Conservation (phyloP, 2,888 invertebrate species). For the Kuschelorhynchus macadamiae region DNA sequence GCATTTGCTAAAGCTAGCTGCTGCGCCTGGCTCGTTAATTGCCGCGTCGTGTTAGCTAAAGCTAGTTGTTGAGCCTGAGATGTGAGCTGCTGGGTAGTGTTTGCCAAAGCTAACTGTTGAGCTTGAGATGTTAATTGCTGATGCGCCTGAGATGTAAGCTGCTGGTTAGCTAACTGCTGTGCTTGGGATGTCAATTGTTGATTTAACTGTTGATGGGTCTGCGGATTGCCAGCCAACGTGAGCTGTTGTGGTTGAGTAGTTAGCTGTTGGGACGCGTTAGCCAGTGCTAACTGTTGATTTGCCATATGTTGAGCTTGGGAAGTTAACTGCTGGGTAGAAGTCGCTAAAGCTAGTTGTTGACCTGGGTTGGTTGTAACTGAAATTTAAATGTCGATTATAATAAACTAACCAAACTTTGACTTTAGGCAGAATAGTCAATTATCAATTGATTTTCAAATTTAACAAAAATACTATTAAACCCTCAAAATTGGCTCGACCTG, state of each 20-base stretch:
- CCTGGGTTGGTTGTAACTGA: constrained; percentile 67
- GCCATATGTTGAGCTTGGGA: constrained; percentile 64
- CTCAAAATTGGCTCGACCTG: too few relatives aligned
- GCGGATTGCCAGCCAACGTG: constrained; percentile 51
- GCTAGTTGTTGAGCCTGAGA: constrained; percentile 62
- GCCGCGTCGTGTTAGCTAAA: constrained; percentile 61
- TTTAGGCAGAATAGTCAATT: too few relatives aligned
- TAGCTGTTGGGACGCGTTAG: constrained; percentile 55
- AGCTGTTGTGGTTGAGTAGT: constrained; percentile 57
- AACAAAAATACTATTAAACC: too few relatives aligned
- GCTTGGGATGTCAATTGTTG: constrained; percentile 61
- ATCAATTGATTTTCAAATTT: too few relatives aligned
- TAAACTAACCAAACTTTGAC: too few relatives aligned
- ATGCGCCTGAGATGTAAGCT: constrained; percentile 60
- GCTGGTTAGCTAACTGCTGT: constrained; percentile 63
- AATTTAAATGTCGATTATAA: constrained; percentile 27
- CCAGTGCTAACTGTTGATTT: constrained; percentile 61
- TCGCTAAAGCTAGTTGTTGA: constrained; percentile 65
- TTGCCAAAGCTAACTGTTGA: constrained; percentile 63
- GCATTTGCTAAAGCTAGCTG: constrained; percentile 63
- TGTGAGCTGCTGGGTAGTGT: constrained; percentile 60
- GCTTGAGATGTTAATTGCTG: constrained; percentile 61
- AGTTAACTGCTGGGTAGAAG: constrained; percentile 63
- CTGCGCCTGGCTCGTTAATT: constrained; percentile 61
- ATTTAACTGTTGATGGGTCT: constrained; percentile 54